Evolutionary conservation across 2,888 invertebrate species (phyloP).

Genomic region (Orthosia cruda): DNA sequence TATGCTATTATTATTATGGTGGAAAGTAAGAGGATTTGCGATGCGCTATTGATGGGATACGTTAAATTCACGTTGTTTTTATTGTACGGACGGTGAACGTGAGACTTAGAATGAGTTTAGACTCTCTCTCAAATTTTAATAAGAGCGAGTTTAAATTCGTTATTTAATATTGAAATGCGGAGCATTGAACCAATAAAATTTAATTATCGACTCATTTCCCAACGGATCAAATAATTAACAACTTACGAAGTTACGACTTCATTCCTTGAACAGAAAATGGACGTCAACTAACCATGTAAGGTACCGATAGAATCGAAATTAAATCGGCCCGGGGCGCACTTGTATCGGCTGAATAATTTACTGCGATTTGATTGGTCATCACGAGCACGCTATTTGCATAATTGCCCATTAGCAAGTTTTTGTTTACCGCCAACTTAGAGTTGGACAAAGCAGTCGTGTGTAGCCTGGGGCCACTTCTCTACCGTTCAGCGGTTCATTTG

Average conservation of each 20-base stretch:
- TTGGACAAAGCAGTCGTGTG: constrained; percentile 75
- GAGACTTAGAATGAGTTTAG: neutral
- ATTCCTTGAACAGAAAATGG: constrained; percentile 49
- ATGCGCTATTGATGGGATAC: constrained; percentile 12
- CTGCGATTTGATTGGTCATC: constrained; percentile 89
- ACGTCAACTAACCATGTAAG: constrained; percentile 41
- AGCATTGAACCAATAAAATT: constrained; percentile 8
- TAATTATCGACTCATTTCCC: constrained; percentile 11
- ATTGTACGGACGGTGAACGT: neutral
- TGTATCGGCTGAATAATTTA: constrained; percentile 86
- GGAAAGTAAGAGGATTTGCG: constrained; percentile 57
- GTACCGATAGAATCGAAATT: constrained; percentile 69
- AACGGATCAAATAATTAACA: constrained; percentile 17
- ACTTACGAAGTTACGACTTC: constrained; percentile 13
- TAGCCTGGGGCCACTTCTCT: constrained; percentile 73
- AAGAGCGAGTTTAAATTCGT: neutral
- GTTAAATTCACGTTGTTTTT: constrained; percentile 5
- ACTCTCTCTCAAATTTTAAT: neutral
- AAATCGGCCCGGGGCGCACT: constrained; percentile 76
- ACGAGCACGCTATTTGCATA: constrained; percentile 85
- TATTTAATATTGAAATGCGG: neutral
- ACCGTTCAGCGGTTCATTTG: constrained; percentile 74
- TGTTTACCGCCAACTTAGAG: constrained; percentile 83
- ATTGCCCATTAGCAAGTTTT: constrained; percentile 89
- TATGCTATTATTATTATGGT: constrained; percentile 61